These are phyloP conservation scores for Monopterus albus DNA, from an alignment of 2,113 vertebrate species.

Conservation along the genomic window DNA sequence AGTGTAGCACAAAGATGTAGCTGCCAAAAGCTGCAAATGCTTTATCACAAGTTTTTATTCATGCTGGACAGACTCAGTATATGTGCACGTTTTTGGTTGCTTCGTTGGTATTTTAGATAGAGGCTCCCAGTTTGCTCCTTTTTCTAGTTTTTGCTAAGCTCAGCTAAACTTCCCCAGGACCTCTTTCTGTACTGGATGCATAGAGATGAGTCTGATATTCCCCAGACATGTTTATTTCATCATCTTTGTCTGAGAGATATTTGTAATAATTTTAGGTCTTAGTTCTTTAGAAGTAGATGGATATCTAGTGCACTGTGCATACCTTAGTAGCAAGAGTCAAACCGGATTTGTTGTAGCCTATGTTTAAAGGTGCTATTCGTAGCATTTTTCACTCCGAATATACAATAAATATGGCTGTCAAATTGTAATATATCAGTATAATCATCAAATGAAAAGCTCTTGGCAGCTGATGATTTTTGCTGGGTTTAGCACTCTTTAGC, in stretches of 20 bases:
- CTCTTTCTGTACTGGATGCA: too few species aligned
- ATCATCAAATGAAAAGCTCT: background rate
- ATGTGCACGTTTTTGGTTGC: too few species aligned
- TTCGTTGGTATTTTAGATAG: too few species aligned
- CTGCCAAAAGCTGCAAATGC: too few species aligned
- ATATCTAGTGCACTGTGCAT: constrained; percentile 5
- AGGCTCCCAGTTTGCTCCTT: background rate
- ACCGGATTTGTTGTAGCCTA: background rate
- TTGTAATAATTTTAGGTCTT: background rate
- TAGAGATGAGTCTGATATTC: too few species aligned
- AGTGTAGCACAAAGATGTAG: background rate
- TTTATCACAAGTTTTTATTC: background rate
- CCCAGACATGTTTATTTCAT: background rate
- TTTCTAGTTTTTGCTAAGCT: background rate
- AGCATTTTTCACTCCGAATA: constrained; percentile 27
- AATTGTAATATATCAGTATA: constrained; percentile 39
- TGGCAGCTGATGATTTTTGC: background rate
- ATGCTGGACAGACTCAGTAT: background rate
- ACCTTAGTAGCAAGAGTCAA: background rate
- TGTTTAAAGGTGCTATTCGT: constrained; percentile 16
- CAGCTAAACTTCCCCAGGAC: background rate
- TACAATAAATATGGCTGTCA: constrained; percentile 3
- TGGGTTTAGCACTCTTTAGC: background rate
- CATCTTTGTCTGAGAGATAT: background rate
- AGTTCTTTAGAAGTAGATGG: background rate